A percentile compares a stretch with the other conserved stretches of the same genome.
Evolutionary conservation across 2,888 invertebrate species (phyloP).

Genomic region (Calephelis perditalis): DNA sequence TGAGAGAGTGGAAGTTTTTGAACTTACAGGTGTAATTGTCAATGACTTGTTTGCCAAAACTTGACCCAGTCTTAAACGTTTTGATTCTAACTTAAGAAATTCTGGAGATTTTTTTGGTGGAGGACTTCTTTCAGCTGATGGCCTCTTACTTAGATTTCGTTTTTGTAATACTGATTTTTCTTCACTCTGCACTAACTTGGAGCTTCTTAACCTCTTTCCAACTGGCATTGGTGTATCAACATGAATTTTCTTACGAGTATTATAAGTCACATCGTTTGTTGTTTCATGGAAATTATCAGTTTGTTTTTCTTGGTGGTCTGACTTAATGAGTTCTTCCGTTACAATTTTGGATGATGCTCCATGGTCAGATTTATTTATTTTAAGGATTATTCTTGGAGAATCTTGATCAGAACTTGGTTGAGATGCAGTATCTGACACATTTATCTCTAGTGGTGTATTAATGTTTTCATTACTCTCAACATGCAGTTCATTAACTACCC

Average conservation of each 20-base stretch:
- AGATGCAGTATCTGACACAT: constrained; percentile 54
- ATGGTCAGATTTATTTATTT: constrained; percentile 81
- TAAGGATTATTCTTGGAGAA: constrained; percentile 79
- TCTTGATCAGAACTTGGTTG: constrained; percentile 68
- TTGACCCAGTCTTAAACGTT: constrained; percentile 65
- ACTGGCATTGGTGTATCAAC: constrained; percentile 46
- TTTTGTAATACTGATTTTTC: constrained; percentile 47
- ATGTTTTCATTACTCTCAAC: constrained; percentile 50
- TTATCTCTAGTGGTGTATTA: constrained; percentile 70
- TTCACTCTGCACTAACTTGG: constrained; percentile 56
- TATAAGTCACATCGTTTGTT: constrained; percentile 41
- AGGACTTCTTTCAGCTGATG: constrained; percentile 46
- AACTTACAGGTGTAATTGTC: constrained; percentile 51
- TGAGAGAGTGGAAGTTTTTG: constrained; percentile 42
- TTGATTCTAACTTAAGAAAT: constrained; percentile 54
- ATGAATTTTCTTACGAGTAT: constrained; percentile 52
- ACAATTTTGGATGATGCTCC: constrained; percentile 71
- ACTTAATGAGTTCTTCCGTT: constrained; percentile 57
- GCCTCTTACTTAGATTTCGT: constrained; percentile 50
- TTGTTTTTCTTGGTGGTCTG: constrained; percentile 46
- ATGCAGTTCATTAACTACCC: constrained; percentile 44
- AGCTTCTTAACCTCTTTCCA: constrained; percentile 66
- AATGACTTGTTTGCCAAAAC: constrained; percentile 61
- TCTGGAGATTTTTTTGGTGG: constrained; percentile 52
- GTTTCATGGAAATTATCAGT: constrained; percentile 46